Evolutionary conservation across 2,113 vertebrate species (phyloP), one percentile per base, ranked within the genome.

Genomic region (Mesitornis unicolor): DNA sequence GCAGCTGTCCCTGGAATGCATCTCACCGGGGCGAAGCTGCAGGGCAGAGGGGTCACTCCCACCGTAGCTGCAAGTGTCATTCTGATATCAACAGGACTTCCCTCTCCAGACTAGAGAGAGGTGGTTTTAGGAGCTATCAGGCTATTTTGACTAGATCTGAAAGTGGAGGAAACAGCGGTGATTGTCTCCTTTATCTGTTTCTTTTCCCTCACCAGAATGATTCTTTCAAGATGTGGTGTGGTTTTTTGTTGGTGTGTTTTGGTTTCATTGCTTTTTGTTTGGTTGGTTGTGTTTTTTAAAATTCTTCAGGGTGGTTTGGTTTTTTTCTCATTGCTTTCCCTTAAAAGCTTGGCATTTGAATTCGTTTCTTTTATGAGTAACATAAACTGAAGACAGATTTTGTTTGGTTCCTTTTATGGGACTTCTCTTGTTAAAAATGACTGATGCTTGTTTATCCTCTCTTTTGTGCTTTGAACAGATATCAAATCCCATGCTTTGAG

Each of bases 351-450:
- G 74, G 11, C 45, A 50, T 69, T 67, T 69, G 43, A 84, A 90
- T 93, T 90, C 88, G 15, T 87, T 96, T 80, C 15, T 87, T 96
- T 94, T 82, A 63, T 43, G 19, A 16, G 79, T 64, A 73, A 26
- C 28, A 71, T 94, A 81, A 92, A 77, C 33, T 48, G 36, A 89
- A 94, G 93, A 91, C 50, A 69, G 71, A 91, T 94, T 89, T 90
- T 88, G 29, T 95, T 97, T 94, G 13, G 43, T 92, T 84, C 63
- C 42, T 26, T 88, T 93, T 91, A 64, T 64, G 70, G 77, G 93
- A 76, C 74, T 74, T 84, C 54, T 78, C 94, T 97, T 93, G 92
- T 97, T 96, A 97, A 95, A 97, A 97, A 96, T 96, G 94, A 96
- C 84, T 84, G 91, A 97, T 97, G 81, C 67, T 97, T 91, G 74